These are phyloP conservation scores for Gymnoscopelus microlampas DNA, from an alignment of 2,797 vertebrate genomes.

Conservation along the genomic window DNA sequence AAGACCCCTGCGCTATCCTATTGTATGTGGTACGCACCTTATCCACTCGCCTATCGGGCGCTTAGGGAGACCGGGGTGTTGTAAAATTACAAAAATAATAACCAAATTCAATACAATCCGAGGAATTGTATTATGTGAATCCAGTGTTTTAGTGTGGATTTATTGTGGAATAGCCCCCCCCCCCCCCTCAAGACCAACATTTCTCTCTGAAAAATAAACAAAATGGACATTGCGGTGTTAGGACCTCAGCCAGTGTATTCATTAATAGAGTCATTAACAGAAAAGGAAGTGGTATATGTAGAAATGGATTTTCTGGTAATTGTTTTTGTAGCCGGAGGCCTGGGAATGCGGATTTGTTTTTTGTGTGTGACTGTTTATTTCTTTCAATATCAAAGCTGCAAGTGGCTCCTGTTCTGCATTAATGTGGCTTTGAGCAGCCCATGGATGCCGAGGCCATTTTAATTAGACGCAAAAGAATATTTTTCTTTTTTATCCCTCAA, in stretches of 20 bases:
- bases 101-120: slow-evolving; percentile 3
- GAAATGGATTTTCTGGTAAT: slow-evolving; percentile 83
- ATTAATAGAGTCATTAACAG: slow-evolving; percentile 81
- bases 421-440: slow-evolving; percentile 59
- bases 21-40: too few relatives aligned
- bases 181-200: slow-evolving; percentile 20
- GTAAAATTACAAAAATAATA: too few relatives aligned
- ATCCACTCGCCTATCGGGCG: too few relatives aligned
- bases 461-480: slow-evolving; percentile 60
- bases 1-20: too few relatives aligned
- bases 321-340: slow-evolving; percentile 79
- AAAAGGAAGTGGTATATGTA: slow-evolving; percentile 71
- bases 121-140: neutral
- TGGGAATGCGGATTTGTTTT: slow-evolving; percentile 62
- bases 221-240: slow-evolving; percentile 43
- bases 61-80: too few relatives aligned
- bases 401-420: slow-evolving; percentile 65
- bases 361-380: slow-evolving; percentile 68
- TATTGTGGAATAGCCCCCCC: slow-evolving; percentile 30
- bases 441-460: slow-evolving; percentile 47
- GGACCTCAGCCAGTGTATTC: slow-evolving; percentile 65
- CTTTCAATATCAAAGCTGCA: slow-evolving; percentile 65
- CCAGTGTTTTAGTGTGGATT: slow-evolving; percentile 38
- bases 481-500: slow-evolving; percentile 3
- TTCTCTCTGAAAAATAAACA: slow-evolving; percentile 31